Evolutionary conservation across 2,113 vertebrate species (phyloP), one percentile per base, ranked within the genome.

Genomic region (Bubo scandiacus): DNA sequence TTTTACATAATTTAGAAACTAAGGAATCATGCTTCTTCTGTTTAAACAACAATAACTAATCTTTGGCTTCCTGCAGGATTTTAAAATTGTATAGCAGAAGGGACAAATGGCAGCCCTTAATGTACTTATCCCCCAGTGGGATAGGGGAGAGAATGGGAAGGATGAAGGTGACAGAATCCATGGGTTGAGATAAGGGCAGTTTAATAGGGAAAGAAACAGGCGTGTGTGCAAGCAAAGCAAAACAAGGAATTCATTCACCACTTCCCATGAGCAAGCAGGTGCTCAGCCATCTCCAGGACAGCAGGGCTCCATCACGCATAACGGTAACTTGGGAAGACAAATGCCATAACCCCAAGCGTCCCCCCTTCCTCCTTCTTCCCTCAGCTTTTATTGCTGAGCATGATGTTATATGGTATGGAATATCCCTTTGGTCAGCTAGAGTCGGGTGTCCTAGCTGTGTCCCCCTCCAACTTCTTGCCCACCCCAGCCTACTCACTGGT

Each of bases 271-370:
- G 21, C 52, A 58, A 22, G 42, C 27, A 40, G 12, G 38, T 16
- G 26, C 21, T 34, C 36, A 30, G 36, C 29, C 52, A 58, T 67
- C 19, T 2, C 62, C 51, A 67, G 62, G 40, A 81, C 29, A 30
- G 15, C 40, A 45, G 51, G 65, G 26, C n/a, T 58, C 65, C 8
- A 10, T 26, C 54, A 34, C 3, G 0, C 1, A 1, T 20, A 36
- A 54, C 0, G 0, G 10, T 43, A 8, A 43, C 15, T 30, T 36
- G 12, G 38, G 4, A 73, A 63, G 38, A 42, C 14, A 29, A 67
- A 59, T 2, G 2, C 7, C 30, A 11, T 72, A 13, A 18, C 11
- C 3, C 20, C 3, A 26, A 52, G 43, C 1, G 2, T 51, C 8
- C 30, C 6, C 5, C 12, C 15, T 54, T 78, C 18, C 6, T 72